Conservation (phyloP, 2,113 vertebrate species). For the Notothenia coriiceps region DNA sequence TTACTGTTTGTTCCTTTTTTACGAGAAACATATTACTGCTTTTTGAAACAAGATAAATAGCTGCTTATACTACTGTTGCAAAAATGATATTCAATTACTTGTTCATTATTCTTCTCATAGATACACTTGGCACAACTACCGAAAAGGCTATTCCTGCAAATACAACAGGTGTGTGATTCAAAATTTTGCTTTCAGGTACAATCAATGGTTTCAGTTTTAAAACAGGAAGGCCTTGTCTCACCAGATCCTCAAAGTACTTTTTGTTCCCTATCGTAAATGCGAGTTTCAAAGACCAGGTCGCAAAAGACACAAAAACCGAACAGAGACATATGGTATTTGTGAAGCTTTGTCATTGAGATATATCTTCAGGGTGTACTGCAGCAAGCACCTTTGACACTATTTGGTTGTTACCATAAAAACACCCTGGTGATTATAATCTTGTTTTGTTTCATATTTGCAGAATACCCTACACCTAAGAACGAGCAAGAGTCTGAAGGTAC, state of each 20-base stretch:
- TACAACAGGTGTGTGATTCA: conserved; percentile 65
- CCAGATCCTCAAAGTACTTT: conserved; percentile 49
- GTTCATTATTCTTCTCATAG: conserved; percentile 41
- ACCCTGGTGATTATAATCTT: background rate
- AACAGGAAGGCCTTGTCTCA: conserved; percentile 7
- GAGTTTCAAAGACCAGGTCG: background rate
- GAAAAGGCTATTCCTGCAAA: conserved; percentile 29
- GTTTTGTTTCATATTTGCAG: conserved; percentile 42
- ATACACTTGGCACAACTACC: conserved; percentile 40
- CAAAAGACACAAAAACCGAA: background rate
- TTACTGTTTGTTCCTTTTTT: background rate
- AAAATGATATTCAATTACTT: background rate
- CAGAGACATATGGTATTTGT: background rate
- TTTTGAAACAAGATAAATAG: background rate
- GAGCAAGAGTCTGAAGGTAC: conserved; percentile 62
- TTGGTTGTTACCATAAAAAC: background rate
- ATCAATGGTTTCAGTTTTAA: background rate
- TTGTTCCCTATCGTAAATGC: conserved; percentile 14
- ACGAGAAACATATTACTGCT: background rate
- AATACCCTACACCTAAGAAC: conserved; percentile 7
- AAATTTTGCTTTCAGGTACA: background rate
- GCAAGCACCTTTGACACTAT: background rate
- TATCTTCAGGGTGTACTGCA: background rate
- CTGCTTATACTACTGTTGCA: background rate
- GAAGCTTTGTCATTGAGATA: background rate